Evolutionary conservation across 2,113 vertebrate species (phyloP), one percentile per base, ranked within the genome.

Genomic region (Anseranas semipalmata): DNA sequence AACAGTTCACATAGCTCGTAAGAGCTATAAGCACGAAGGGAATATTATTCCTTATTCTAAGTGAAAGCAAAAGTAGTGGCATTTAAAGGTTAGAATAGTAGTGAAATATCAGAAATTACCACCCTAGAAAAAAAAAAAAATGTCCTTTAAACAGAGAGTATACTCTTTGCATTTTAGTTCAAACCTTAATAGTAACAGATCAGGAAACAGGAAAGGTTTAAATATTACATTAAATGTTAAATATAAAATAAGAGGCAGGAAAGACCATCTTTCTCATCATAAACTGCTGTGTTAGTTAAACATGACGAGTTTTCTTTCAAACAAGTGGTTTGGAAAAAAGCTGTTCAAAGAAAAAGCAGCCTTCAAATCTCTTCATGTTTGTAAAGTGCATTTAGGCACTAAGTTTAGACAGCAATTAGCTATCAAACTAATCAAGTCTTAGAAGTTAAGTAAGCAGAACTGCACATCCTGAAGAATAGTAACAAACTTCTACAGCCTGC

Each of bases 171-270:
- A 95, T 96, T 96, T 97, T 97, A 97, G 95, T 93, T 96, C 50
- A 91, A 96, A 91, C 75, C 91, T 97, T 96, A 76, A 93, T 87
- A 96, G 70, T 81, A 65, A 72, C 39, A 43, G 88, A 80, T 52
- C 28, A 74, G 16, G 55, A 91, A 97, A 97, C n/a, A n/a, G n/a
- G n/a, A n/a, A n/a, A n/a, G 67, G 86, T 94, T 97, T 93, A 97
- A 92, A 95, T 88, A 92, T 87, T 90, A 83, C 30, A 92, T 93
- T 92, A 95, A 96, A 91, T 90, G 48, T 70, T 86, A 79, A 82
- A 95, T 75, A 89, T 80, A 95, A 96, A 91, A 93, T 30, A 89
- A 25, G 33, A 89, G 71, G 74, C n/a, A 86, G 53, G 60, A 97
- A 97, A 97, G 55, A 56, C 55, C 32, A 65, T 35, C 37, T 93